A percentile compares a stretch with the other conserved stretches of the same genome.
phyloP scores from a whole-genome alignment of 2,797 vertebrate species.

The Aldrovandia affinis region DNA sequence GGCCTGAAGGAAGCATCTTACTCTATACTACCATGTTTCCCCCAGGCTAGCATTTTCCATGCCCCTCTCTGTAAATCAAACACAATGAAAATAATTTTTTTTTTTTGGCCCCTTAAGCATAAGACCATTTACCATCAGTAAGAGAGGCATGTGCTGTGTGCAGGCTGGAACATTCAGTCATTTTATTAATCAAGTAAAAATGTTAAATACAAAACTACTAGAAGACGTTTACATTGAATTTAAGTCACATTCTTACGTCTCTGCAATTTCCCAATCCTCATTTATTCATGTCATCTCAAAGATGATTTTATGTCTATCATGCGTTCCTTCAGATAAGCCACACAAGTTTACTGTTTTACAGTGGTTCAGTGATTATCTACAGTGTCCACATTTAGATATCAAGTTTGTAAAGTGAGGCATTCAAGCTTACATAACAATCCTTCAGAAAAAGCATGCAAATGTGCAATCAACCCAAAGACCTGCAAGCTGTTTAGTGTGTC shows the following conservation, averaged over 20 bases:
- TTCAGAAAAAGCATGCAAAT: background rate
- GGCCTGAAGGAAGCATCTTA: background rate
- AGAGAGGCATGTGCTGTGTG: background rate
- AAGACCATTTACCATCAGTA: background rate
- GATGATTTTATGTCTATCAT: background rate
- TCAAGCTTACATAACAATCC: background rate
- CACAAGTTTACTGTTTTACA: background rate
- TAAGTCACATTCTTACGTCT: background rate
- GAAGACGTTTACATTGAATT: background rate
- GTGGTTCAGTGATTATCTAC: background rate
- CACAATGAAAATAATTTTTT: background rate
- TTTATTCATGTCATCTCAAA: background rate
- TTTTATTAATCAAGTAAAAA: background rate
- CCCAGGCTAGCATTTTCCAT: constrained; percentile 1
- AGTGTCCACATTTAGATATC: background rate
- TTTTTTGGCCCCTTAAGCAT: background rate
- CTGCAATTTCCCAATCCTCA: background rate
- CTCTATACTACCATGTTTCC: background rate
- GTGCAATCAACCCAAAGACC: background rate
- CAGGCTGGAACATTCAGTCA: background rate
- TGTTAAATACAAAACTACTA: background rate
- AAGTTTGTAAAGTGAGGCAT: background rate
- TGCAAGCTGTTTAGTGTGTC: background rate
- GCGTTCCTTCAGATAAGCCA: too few species aligned
- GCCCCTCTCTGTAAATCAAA: constrained; percentile 12